These are phyloP conservation scores for Temnopleurus reevesii DNA, from an alignment of 53 echinoderm and acorn worm species.

Conservation along the genomic window DNA sequence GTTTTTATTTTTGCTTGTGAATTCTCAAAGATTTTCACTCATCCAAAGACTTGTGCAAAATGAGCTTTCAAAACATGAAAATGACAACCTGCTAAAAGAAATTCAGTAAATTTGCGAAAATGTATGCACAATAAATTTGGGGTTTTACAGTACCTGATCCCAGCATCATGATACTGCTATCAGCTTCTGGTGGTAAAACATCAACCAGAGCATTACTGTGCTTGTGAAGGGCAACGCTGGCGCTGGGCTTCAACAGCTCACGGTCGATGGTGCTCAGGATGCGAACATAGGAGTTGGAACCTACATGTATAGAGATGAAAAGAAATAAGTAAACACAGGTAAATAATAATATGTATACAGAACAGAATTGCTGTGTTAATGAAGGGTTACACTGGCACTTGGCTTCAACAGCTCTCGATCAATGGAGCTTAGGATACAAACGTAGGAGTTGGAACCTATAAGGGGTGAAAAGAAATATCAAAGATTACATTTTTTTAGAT, in stretches of 20 bases:
- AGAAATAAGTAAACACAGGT: too few species aligned
- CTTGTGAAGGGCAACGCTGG: constrained; percentile 93
- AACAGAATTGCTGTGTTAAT: constrained; percentile 98
- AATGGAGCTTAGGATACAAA: constrained; percentile 89
- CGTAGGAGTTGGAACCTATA: constrained; percentile 96
- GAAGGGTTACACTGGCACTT: constrained; percentile 90
- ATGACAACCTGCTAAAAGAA: too few species aligned
- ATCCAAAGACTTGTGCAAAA: too few species aligned
- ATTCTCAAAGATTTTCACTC: too few species aligned
- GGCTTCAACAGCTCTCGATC: constrained; percentile 91
- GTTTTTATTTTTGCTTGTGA: too few species aligned
- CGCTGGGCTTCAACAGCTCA: constrained; percentile 88
- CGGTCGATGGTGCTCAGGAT: constrained; percentile 93
- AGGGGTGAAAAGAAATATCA: not conserved
- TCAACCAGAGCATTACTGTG: constrained; percentile 98
- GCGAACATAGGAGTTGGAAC: constrained; percentile 95
- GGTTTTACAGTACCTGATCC: constrained; percentile 88
- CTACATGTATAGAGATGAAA: constrained; percentile 56
- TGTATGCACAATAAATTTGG: too few species aligned
- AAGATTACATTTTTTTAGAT: too few species aligned
- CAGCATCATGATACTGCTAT: constrained; percentile 95
- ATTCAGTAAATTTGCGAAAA: too few species aligned
- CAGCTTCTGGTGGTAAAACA: constrained; percentile 94
- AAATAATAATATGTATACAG: too few species aligned
- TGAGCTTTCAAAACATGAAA: too few species aligned